Evolutionary conservation across 2,797 vertebrate genomes (phyloP).

Genomic region (Rhyacichthys aspro): DNA sequence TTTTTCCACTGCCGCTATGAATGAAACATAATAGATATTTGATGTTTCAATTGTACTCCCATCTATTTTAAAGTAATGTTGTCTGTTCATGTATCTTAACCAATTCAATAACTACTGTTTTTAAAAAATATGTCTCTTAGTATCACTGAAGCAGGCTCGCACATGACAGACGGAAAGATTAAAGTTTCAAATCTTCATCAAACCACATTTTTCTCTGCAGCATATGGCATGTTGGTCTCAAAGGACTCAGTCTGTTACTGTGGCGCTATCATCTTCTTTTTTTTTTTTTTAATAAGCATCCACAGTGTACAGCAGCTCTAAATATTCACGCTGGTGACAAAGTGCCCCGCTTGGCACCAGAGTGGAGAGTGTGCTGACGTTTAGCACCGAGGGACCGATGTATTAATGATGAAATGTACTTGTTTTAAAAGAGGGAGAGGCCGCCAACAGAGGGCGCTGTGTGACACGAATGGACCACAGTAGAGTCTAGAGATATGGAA

Average conservation of each 20-base stretch:
- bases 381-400: constrained; percentile 50
- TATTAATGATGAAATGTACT: constrained; percentile 47
- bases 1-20: no score
- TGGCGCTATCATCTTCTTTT: constrained; percentile 20
- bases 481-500: constrained; percentile 40
- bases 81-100: background rate
- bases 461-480: constrained; percentile 27
- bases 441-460: constrained; percentile 64
- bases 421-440: background rate
- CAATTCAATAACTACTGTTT: background rate
- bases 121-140: background rate
- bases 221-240: constrained; percentile 28
- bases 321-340: constrained; percentile 45
- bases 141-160: constrained; percentile 7
- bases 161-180: constrained; percentile 44
- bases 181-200: constrained; percentile 33
- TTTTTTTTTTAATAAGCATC: constrained; percentile 16
- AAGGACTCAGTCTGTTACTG: constrained; percentile 18
- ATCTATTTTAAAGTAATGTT: no score
- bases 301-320: constrained; percentile 1
- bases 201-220: constrained; percentile 29
- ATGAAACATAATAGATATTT: no score
- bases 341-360: constrained; percentile 41
- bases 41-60: no score
- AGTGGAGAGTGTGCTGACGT: constrained; percentile 37